Base-by-base conservation (phyloP, 1,140 invertebrate genomes). In the Oncopodura yosiiana region DNA sequence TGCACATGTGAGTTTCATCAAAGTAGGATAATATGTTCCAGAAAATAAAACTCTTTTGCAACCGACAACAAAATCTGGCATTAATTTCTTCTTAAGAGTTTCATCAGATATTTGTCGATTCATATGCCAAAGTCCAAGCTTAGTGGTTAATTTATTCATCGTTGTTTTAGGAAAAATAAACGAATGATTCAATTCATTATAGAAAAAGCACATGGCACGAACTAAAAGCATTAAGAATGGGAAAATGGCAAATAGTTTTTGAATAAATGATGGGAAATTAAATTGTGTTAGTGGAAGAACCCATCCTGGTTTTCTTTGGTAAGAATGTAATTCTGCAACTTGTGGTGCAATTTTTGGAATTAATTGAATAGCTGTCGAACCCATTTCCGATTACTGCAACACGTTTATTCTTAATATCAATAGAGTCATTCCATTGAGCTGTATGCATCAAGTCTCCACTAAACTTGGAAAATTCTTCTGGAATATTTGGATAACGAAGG, bases 301-400 rank as follows among this genome's bases (percentile, higher is more conserved):
- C 42, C 50, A 56, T 1, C 49, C 23, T 9, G 61, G 52, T 18
- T 53, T 30, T 43, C 61, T 16, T 38, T 56, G 54, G 24, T 51
- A 62, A n/a, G 38, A 18, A 26, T 56, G 44, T 5, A 62, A 37
- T 30, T 56, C 37, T 19, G 53, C 53, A 2, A 59, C 57, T 49
- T 49, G 30, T 0, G 32, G 21, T 2, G 42, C 53, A 26, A 62
- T 58, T 8, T 27, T 34, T 24, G 56, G 56, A 21, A 62, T 46
- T 9, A 62, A 44, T 42, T 62, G 61, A 5, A 59, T 29, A 3
- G 56, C 53, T 44, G 37, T 56, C 0, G 56, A n/a, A 48, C 19
- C 61, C 61, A 21, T 39, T 59, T 3, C 61, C 61, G 3, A 62
- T 41, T 0, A 62, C 34, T 12, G 32, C 61, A 4, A 62, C 61